Evolutionary conservation across 2,797 vertebrate genomes (phyloP), one percentile per base, ranked within the genome.

Genomic region (Dicrostonyx torquatus): DNA sequence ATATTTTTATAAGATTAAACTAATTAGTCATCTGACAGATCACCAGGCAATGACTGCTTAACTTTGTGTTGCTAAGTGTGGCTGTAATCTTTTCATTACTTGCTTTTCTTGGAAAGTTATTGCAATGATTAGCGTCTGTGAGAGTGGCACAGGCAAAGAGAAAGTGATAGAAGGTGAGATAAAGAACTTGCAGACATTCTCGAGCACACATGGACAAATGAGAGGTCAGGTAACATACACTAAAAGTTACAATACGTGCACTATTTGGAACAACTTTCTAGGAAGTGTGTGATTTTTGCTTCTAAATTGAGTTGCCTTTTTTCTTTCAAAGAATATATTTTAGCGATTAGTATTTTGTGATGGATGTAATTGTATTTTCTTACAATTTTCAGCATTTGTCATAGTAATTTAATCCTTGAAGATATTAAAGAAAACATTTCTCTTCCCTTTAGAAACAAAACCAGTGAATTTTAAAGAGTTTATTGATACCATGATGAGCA

Each of bases 391-490:
- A 37, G 2, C 84, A 87, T 93, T 93, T 91, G 13, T 73, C 48
- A 45, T 73, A 89, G 73, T 87, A 55, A 83, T 78, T 90, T 83
- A 87, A 73, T 86, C 31, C 2, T 72, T 96, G 88, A 86, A 73
- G 70, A 82, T 84, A 70, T 31, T 80, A 78, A 95, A 78, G 55
- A 89, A 94, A 92, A 84, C 66, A 9, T 96, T 95, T 95, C 10
- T 92, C 87, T 95, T 80, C 24, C 53, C 37, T 87, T 92, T 77
- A 96, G 91, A 64, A 64, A 73, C 31, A 15, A 78, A 93, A 90
- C 80, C 86, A 77, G 91, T 92, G 48, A 94, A 96, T 93, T 92
- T 97, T 85, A 94, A 96, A 90, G 37, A 96, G n/a, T 94, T 96
- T 12, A 6, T 89, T 85, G 58, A 45, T 88, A 82, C 62, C 40